phyloP scores from a whole-genome alignment of 1,140 invertebrate species.

The Drosophila nasuta region DNA sequence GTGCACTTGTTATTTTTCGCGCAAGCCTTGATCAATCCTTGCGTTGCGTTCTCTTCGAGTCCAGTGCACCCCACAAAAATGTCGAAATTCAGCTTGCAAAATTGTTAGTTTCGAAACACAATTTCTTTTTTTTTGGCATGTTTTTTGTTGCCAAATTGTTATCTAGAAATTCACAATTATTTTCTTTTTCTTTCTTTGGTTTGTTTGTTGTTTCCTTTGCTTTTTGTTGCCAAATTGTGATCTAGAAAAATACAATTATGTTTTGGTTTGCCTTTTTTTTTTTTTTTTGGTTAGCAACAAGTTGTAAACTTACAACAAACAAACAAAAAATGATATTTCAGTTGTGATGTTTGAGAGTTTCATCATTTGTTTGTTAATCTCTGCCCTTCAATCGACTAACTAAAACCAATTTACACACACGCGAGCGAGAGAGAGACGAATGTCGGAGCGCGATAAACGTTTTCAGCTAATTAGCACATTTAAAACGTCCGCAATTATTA shows the following conservation, averaged over 20 bases:
- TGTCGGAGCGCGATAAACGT: conserved; percentile 60
- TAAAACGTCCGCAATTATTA: conserved; percentile 44
- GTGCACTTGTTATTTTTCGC: neutral
- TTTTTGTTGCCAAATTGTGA: neutral
- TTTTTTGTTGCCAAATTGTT: no score
- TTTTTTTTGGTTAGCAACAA: conserved; percentile 26
- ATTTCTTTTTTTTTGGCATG: conserved; percentile 4
- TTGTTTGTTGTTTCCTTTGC: no score
- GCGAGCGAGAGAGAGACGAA: conserved; percentile 5
- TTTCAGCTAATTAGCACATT: conserved; percentile 77
- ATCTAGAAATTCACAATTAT: no score
- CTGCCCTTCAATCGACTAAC: conserved; percentile 60
- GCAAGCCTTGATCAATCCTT: conserved; percentile 17
- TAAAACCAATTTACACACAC: conserved; percentile 49
- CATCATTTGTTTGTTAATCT: conserved; percentile 22
- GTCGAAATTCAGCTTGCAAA: neutral
- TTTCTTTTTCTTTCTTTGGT: no score
- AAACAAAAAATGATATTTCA: neutral
- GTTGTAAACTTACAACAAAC: conserved; percentile 21
- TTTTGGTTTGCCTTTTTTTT: conserved; percentile 10
- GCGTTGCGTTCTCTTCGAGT: neutral
- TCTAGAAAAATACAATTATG: neutral
- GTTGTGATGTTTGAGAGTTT: conserved; percentile 22
- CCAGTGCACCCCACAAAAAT: conserved; percentile 31
- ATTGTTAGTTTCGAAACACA: neutral